Base-by-base conservation (phyloP, 2,113 vertebrate genomes). In the Muntiacus reevesi region DNA sequence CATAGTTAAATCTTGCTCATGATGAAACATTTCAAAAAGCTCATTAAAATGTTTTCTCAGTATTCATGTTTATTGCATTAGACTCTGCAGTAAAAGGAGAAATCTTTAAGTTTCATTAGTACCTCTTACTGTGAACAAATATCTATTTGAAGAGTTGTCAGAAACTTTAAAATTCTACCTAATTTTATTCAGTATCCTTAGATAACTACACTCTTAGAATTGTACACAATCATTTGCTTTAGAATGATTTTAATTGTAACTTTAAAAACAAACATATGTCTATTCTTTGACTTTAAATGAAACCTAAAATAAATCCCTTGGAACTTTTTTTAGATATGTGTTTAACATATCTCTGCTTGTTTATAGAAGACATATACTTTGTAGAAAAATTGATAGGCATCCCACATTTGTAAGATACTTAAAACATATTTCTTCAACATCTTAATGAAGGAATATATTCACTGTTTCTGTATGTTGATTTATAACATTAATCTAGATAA, bases 131-230 rank as follows among this genome's bases (percentile, higher is more conserved):
- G 27, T 64, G 25, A 78, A 87, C 30, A 86, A 52, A 76, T 36
- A 82, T 55, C n/a, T 81, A 55, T 93, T 93, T 91, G 45, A 93
- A 90, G 52, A 47, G 13, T 95, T 86, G 57, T 57, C 33, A 92
- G 82, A 89, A 96, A 81, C 60, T 82, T 96, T 95, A 36, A 94
- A 92, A 36, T 97, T 82, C 36, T 94, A 30, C 74, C 78, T 87
- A 82, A 92, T 90, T 78, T 94, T 91, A 92, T 6, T 64, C 89
- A 82, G 19, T 91, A 81, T 64, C n/a, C 71, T 85, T 88, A 71
- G 45, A 54, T 81, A 81, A 67, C 30, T 78, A 33, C 33, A 59
- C 3, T 92, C 89, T 95, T 94, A 94, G 40, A 95, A 83, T 40
- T 92, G 10, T 82, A 47, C 27, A 71, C 36, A 74, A 16, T 89